These are phyloP conservation scores for Acleris emargana DNA, from an alignment of 2,888 invertebrate species.

Conservation along the genomic window DNA sequence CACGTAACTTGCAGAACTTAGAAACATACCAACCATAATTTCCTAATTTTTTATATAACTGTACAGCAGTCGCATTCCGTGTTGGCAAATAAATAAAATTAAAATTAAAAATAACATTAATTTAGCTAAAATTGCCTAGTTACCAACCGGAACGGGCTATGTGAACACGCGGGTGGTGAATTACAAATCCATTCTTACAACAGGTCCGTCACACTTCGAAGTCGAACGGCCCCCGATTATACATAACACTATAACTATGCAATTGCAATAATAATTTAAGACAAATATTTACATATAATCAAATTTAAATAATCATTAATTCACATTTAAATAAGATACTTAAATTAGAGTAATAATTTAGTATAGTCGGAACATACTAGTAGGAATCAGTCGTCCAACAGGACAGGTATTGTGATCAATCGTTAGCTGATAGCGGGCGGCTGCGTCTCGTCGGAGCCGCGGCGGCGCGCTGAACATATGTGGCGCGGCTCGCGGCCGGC, in stretches of 20 bases:
- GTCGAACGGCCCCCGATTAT: slow-evolving; percentile 64
- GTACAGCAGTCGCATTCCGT: slow-evolving; percentile 81
- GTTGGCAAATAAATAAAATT: slow-evolving; percentile 78
- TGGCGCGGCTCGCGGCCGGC: slow-evolving; percentile 47
- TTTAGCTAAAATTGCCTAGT: slow-evolving; percentile 82
- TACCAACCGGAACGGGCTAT: slow-evolving; percentile 79
- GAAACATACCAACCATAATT: slow-evolving; percentile 63
- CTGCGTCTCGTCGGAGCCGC: slow-evolving; percentile 39
- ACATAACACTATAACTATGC: slow-evolving; percentile 71
- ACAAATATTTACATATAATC: slow-evolving; percentile 79
- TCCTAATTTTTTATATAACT: slow-evolving; percentile 71
- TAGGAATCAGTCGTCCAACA: slow-evolving; percentile 82
- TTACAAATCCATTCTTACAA: slow-evolving; percentile 77
- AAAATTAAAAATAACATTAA: slow-evolving; percentile 79
- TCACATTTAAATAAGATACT: slow-evolving; percentile 76
- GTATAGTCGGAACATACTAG: slow-evolving; percentile 77
- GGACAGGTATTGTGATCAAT: slow-evolving; percentile 58
- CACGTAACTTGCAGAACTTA: slow-evolving; percentile 39
- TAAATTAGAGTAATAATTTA: slow-evolving; percentile 79
- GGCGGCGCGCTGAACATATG: slow-evolving; percentile 49
- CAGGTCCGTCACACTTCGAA: slow-evolving; percentile 61
- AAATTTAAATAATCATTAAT: slow-evolving; percentile 73
- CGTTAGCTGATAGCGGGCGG: slow-evolving; percentile 56
- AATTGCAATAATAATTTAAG: slow-evolving; percentile 78
- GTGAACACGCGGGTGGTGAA: slow-evolving; percentile 83